These are phyloP conservation scores for Ptiloglossa arizonensis DNA, from an alignment of 1,140 invertebrate species.

Conservation along the genomic window DNA sequence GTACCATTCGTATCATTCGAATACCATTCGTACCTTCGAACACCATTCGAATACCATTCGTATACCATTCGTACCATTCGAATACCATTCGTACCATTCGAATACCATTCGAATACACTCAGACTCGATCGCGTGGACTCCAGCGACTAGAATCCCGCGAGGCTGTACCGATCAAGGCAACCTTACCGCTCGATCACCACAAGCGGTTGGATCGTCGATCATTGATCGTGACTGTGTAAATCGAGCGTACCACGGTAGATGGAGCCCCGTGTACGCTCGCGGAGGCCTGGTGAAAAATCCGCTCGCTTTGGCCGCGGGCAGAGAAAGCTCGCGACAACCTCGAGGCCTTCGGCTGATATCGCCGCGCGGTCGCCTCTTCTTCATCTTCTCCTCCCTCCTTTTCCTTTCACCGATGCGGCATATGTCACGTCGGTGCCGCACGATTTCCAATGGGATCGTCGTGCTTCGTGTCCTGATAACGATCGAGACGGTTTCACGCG, in stretches of 20 bases:
- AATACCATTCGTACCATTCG: no score
- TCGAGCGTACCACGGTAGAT: conserved; percentile 52
- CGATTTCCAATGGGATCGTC: conserved; percentile 30
- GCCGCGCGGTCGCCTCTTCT: conserved; percentile 64
- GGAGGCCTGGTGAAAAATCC: background rate
- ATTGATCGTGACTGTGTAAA: background rate
- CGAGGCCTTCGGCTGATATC: conserved; percentile 55
- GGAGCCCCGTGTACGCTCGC: conserved; percentile 45
- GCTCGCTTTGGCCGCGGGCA: conserved; percentile 67
- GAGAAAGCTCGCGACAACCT: conserved; percentile 66
- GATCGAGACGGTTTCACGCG: conserved; percentile 27
- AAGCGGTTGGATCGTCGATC: conserved; percentile 18
- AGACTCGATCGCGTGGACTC: no score
- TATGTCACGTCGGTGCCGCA: conserved; percentile 68
- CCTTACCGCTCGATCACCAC: conserved; percentile 4
- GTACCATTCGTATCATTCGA: no score
- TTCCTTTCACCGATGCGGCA: conserved; percentile 68
- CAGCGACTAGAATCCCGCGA: background rate
- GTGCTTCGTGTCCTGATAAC: conserved; percentile 26
- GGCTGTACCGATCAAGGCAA: background rate
- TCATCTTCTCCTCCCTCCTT: conserved; percentile 41
- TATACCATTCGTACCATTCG: no score
- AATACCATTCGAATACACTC: no score
- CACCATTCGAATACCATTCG: no score
- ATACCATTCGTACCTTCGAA: no score